A percentile compares a stretch with the other conserved stretches of the same genome.
Conservation (phyloP, 2,113 vertebrate species). For the Cephalopholis sonnerati region DNA sequence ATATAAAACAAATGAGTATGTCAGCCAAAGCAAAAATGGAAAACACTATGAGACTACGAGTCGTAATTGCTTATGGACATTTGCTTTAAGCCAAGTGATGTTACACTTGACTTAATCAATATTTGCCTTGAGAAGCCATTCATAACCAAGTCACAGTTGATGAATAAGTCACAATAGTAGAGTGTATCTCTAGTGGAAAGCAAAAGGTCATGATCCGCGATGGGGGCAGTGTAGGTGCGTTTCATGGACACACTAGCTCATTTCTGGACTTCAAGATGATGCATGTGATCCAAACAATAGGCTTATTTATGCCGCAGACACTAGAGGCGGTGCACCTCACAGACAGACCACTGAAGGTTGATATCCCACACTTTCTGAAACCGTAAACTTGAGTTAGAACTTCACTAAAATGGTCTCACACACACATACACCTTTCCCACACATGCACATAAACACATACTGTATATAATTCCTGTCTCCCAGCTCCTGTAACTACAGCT, state of each 20-base stretch:
- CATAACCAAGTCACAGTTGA: conserved; percentile 78
- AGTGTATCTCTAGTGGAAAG: conserved; percentile 65
- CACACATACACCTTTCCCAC: conserved; percentile 1
- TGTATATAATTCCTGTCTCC: conserved; percentile 34
- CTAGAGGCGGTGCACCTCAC: neutral
- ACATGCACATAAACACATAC: neutral
- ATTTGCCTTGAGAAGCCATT: conserved; percentile 82
- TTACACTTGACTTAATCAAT: conserved; percentile 80
- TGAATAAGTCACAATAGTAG: conserved; percentile 67
- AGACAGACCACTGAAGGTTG: conserved; percentile 19
- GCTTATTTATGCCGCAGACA: conserved; percentile 30
- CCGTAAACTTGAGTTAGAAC: conserved; percentile 8
- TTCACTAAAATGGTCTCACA: neutral
- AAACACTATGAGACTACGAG: conserved; percentile 59
- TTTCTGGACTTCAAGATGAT: conserved; percentile 56
- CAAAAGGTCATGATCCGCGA: conserved; percentile 61
- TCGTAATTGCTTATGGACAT: conserved; percentile 83
- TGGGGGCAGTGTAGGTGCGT: conserved; percentile 30
- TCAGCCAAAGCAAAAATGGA: conserved; percentile 70
- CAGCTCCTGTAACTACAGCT: conserved; percentile 50
- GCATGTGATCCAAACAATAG: conserved; percentile 51
- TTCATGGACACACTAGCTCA: conserved; percentile 25
- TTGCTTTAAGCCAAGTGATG: conserved; percentile 80
- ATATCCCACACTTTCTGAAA: conserved; percentile 16
- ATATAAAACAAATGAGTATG: conserved; percentile 77